Evolutionary conservation across 2,888 invertebrate genomes (phyloP).

Genomic region (Leucoma salicis): DNA sequence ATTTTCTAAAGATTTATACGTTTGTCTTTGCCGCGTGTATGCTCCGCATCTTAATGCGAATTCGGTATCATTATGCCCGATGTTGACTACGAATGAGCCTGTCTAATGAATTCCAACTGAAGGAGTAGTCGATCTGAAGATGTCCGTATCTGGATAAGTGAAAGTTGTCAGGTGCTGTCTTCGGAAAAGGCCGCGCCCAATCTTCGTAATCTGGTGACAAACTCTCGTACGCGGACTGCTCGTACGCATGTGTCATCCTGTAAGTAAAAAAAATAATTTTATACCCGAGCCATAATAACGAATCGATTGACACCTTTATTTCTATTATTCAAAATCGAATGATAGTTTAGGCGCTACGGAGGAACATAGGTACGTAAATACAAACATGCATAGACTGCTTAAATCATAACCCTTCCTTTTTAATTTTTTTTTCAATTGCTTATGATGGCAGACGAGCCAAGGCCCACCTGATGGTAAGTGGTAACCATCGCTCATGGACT

Average conservation of each 20-base stretch:
- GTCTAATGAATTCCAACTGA: constrained; percentile 91
- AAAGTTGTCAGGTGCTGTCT: constrained; percentile 84
- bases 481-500: no score
- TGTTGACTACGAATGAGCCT: constrained; percentile 85
- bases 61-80: constrained; percentile 7
- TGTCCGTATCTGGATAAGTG: constrained; percentile 90
- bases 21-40: not conserved
- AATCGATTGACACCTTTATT: no score
- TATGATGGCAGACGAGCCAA: no score
- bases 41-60: not conserved
- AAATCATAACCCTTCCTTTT: no score
- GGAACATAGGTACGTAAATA: no score
- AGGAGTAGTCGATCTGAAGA: constrained; percentile 91
- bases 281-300: not conserved
- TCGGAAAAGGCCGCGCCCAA: constrained; percentile 89
- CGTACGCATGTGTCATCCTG: constrained; percentile 72
- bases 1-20: not conserved
- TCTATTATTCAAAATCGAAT: no score
- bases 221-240: constrained; percentile 69
- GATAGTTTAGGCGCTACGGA: no score
- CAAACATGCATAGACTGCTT: no score
- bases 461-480: no score
- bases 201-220: constrained; percentile 75
- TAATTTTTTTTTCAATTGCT: no score
- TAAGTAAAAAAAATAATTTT: constrained; percentile 13